Base-by-base conservation (phyloP, 1,140 invertebrate species). In the Cydia splendana region DNA sequence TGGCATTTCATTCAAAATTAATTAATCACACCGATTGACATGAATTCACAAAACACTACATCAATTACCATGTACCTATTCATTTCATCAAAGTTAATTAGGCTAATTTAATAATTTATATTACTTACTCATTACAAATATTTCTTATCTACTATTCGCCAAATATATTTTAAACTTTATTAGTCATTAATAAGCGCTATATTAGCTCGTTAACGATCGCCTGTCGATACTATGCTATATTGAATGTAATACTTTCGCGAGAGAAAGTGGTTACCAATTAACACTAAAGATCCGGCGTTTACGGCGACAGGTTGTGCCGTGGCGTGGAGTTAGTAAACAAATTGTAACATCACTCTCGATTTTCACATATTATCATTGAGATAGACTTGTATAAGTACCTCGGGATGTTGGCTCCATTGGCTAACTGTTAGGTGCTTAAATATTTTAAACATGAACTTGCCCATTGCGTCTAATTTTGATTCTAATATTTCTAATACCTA, bases 251-350 rank as follows among this genome's bases (percentile, higher is more conserved):
- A 71, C 67, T 71, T 71, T 71, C 67, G 67, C 67, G 67, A 18
- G 67, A 71, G 67, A 71, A 71, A 71, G 67, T 71, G 67, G 67
- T 71, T 45, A 71, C 67, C 67, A 71, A 71, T 71, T 71, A 71
- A 38, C 57, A 62, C 18, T 38, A 18, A 71, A 71, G 67, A 71
- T 71, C 67, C 67, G 67, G 67, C 67, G 18, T 71, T 71, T 71
- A 71, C 34, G 2, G 38, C 28, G 20, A 38, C 67, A 71, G 67
- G 67, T 71, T 71, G 67, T 42, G 67, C 18, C n/a, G 15, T 28
- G 20, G 0, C 1, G 30, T 28, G 28, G 28, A 20, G 67, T 67
- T 67, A 5, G 67, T 71, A 71, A 71, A 71, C 67, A 38, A 71
- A 42, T 71, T 38, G 45, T 71, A 38, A 71, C 34, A 71, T 38